phyloP scores from a whole-genome alignment of 2,113 vertebrate genomes.

The Hemiscyllium ocellatum region DNA sequence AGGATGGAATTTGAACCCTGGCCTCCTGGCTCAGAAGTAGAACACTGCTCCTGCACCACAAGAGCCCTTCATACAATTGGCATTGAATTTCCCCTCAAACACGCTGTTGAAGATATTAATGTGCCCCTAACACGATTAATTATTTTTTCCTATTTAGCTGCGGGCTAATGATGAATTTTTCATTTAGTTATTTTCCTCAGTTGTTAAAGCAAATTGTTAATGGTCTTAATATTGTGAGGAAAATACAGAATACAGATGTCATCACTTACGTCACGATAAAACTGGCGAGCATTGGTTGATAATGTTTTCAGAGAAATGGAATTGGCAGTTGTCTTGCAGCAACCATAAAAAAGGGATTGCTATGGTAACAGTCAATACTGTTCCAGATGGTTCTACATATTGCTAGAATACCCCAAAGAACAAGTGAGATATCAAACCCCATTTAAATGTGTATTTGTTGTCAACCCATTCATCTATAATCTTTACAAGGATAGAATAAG shows the following conservation, averaged over 20 bases:
- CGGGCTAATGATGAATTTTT: not conserved
- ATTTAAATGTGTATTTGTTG: not conserved
- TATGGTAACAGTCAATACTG: not conserved
- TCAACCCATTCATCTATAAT: not conserved
- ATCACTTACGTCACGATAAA: not conserved
- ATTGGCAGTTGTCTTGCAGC: not conserved
- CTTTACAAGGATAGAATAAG: not conserved
- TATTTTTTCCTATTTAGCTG: not conserved
- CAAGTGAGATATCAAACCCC: not conserved
- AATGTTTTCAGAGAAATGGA: not conserved
- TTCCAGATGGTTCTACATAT: not conserved
- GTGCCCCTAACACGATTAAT: not conserved
- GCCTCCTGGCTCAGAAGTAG: too few species aligned
- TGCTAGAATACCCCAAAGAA: not conserved
- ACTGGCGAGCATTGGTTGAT: not conserved
- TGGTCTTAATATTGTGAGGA: not conserved
- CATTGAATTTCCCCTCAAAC: not conserved
- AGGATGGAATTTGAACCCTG: too few species aligned
- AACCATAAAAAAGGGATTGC: not conserved
- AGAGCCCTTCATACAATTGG: not conserved
- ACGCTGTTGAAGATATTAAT: not conserved
- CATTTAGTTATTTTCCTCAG: slow-evolving; percentile 1
- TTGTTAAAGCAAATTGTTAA: not conserved
- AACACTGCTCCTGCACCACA: too few species aligned
- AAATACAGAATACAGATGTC: not conserved